A percentile compares a stretch with the other conserved stretches of the same genome.
phyloP scores from a whole-genome alignment of 2,113 vertebrate species.

The Trichomycterus rosablanca region DNA sequence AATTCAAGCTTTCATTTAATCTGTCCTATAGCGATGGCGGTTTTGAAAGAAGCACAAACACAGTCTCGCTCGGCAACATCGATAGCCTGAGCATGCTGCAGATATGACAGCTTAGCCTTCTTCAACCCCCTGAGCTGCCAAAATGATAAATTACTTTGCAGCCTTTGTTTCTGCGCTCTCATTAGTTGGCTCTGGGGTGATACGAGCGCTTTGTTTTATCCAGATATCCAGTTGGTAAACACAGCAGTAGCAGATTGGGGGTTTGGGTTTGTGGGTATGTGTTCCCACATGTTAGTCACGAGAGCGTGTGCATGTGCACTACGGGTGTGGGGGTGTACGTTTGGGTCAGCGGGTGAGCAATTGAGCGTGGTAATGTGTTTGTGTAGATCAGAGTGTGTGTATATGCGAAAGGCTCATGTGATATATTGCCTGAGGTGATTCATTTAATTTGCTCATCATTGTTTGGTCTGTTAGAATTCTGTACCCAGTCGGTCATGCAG shows the following conservation, averaged over 20 bases:
- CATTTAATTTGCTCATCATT: constrained; percentile 57
- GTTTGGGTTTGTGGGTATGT: background rate
- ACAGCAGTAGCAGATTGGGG: constrained; percentile 11
- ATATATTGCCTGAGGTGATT: constrained; percentile 31
- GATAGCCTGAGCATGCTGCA: constrained; percentile 8
- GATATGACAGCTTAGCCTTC: constrained; percentile 32
- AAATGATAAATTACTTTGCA: constrained; percentile 38
- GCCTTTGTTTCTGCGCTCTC: constrained; percentile 18
- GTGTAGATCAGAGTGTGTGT: constrained; percentile 15
- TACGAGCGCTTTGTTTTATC: constrained; percentile 38
- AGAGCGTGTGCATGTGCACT: constrained; percentile 41
- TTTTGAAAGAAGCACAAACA: background rate
- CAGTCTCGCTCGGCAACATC: background rate
- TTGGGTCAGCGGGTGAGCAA: constrained; percentile 35
- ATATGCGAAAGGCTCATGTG: constrained; percentile 45
- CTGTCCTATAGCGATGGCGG: constrained; percentile 25
- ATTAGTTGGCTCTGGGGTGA: constrained; percentile 27
- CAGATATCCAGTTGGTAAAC: constrained; percentile 44
- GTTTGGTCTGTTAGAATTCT: constrained; percentile 52
- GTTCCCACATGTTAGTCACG: background rate
- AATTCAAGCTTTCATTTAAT: constrained; percentile 33
- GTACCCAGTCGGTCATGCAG: constrained; percentile 33
- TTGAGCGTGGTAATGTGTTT: constrained; percentile 20
- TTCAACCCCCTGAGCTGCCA: constrained; percentile 38
- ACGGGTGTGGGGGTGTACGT: constrained; percentile 38